These are phyloP conservation scores for Tonatia bakeri DNA, from an alignment of 2,113 vertebrate species.

Conservation along the genomic window DNA sequence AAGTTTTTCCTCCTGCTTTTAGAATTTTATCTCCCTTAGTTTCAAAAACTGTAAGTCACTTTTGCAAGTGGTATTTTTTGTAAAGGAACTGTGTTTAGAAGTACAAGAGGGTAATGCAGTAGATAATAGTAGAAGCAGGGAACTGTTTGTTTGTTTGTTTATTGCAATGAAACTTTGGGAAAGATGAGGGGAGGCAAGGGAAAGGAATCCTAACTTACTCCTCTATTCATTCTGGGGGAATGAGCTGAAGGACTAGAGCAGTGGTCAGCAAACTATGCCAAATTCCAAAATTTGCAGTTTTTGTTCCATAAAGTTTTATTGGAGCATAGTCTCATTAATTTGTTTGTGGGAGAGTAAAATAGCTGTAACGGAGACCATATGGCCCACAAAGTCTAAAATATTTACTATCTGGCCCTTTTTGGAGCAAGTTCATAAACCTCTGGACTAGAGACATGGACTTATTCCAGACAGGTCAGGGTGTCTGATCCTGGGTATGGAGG, in stretches of 20 bases:
- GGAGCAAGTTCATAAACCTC: not conserved
- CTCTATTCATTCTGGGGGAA: not conserved
- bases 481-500: not conserved
- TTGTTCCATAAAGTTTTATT: not conserved
- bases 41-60: slow-evolving; percentile 7
- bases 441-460: not conserved
- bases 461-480: not conserved
- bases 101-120: not conserved
- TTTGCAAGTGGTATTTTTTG: not conserved
- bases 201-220: not conserved
- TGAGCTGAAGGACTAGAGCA: not conserved
- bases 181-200: not conserved
- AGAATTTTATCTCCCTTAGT: slow-evolving; percentile 33
- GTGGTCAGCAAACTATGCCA: not conserved
- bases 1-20: not conserved
- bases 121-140: not conserved
- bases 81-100: not conserved
- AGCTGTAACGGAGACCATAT: not conserved
- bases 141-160: not conserved
- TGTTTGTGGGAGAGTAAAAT: not conserved
- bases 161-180: not conserved
- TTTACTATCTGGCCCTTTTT: not conserved
- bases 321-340: not conserved
- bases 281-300: not conserved
- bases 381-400: not conserved